phyloP scores from a whole-genome alignment of 2,888 invertebrate species.

The Salpingus planirostris region DNA sequence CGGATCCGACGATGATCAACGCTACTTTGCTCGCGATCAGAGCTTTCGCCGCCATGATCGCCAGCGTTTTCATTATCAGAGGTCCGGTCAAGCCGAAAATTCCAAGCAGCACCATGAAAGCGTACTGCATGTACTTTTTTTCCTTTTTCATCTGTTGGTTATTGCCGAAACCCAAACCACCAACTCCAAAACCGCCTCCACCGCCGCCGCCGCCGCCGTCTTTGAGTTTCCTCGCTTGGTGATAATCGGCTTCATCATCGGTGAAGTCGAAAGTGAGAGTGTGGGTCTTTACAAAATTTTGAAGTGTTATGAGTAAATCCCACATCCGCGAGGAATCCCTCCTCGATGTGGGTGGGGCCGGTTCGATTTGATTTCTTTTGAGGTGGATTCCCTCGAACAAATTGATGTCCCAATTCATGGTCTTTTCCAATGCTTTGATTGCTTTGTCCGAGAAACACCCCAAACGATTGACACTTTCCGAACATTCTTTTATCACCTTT shows the following conservation, averaged over 20 bases:
- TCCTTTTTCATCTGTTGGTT: conserved; percentile 22
- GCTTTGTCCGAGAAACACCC: conserved; percentile 34
- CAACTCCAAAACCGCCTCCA: no score
- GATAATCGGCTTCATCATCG: conserved; percentile 17
- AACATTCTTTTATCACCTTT: conserved; percentile 25
- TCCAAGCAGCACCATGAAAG: conserved; percentile 33
- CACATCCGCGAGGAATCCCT: not conserved
- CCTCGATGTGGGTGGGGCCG: not conserved
- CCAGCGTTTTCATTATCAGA: conserved; percentile 59
- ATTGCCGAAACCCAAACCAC: conserved; percentile 11
- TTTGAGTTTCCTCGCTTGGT: conserved; percentile 1
- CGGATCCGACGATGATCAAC: conserved; percentile 61
- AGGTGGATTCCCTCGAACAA: conserved; percentile 31
- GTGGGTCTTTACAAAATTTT: conserved; percentile 56
- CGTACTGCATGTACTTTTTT: conserved; percentile 30
- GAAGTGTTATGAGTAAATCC: conserved; percentile 44
- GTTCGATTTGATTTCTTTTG: conserved; percentile 4
- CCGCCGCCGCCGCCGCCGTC: conserved; percentile 10
- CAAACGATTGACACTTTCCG: conserved; percentile 17
- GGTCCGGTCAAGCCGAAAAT: conserved; percentile 59
- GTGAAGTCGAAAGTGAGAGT: conserved; percentile 54
- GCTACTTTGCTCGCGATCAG: conserved; percentile 66
- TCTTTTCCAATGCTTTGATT: conserved; percentile 30
- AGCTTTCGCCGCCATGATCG: conserved; percentile 62
- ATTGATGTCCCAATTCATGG: conserved; percentile 30